Evolutionary conservation across 2,113 vertebrate species (phyloP).

Genomic region (Chaetodon trifascialis): DNA sequence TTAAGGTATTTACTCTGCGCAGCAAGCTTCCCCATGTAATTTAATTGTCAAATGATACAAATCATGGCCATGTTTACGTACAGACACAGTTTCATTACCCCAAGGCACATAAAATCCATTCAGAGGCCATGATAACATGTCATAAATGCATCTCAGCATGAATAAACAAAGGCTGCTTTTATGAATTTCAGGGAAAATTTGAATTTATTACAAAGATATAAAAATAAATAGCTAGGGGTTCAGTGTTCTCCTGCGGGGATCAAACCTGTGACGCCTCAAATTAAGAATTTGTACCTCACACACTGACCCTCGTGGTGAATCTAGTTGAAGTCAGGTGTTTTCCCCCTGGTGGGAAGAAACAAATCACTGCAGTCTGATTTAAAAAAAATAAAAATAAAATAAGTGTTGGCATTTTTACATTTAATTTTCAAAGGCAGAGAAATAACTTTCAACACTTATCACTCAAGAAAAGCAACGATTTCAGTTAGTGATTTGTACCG

Average conservation of each 20-base stretch:
- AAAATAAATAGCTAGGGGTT: not conserved
- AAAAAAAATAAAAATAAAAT: not conserved
- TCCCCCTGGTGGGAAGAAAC: conserved; percentile 3
- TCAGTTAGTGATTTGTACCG: conserved; percentile 40
- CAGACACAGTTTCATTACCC: conserved; percentile 37
- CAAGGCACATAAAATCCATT: conserved; percentile 51
- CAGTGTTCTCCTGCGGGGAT: not conserved
- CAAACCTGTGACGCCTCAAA: conserved; percentile 35
- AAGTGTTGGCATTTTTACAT: conserved; percentile 67
- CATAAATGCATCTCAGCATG: conserved; percentile 25
- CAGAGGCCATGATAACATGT: conserved; percentile 28
- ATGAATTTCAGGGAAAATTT: conserved; percentile 26
- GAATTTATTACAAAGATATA: conserved; percentile 14
- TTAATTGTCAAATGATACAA: conserved; percentile 71
- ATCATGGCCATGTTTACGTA: conserved; percentile 38
- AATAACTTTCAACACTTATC: conserved; percentile 79
- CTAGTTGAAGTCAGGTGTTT: conserved; percentile 57
- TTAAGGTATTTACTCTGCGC: conserved; percentile 52
- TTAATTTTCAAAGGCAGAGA: conserved; percentile 63
- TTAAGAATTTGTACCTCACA: conserved; percentile 9
- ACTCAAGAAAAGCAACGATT: conserved; percentile 58
- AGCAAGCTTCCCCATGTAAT: conserved; percentile 50
- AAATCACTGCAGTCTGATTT: conserved; percentile 42
- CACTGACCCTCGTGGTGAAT: conserved; percentile 22
- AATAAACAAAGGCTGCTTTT: conserved; percentile 28